A percentile compares a stretch with the other conserved stretches of the same genome.
phyloP scores from a whole-genome alignment of 2,888 invertebrate species.

The Agriopis leucophaearia region DNA sequence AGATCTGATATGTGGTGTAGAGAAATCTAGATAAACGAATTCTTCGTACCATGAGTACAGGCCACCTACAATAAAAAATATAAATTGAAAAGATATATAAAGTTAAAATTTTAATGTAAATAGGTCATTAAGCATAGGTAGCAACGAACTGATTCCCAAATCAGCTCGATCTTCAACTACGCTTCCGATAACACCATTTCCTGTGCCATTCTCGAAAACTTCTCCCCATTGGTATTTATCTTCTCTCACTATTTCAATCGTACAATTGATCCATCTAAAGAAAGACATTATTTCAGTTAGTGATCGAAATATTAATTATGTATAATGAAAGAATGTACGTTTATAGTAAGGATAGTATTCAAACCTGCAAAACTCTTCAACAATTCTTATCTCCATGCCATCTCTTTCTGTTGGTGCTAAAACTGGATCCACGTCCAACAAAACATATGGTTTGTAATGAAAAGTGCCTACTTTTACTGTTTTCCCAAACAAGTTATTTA shows the following conservation, averaged over 20 bases:
- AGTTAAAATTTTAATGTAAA: neutral
- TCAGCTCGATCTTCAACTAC: conserved; percentile 88
- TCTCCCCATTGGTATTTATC: conserved; percentile 89
- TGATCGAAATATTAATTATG: neutral
- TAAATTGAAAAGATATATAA: neutral
- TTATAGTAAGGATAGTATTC: neutral
- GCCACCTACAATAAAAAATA: conserved; percentile 54
- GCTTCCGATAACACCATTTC: conserved; percentile 88
- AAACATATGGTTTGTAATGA: conserved; percentile 87
- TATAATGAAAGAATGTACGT: neutral
- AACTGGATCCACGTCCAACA: conserved; percentile 72
- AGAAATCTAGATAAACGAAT: conserved; percentile 87
- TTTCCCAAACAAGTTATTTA: conserved; percentile 78
- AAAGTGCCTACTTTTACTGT: conserved; percentile 84
- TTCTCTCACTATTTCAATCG: conserved; percentile 80
- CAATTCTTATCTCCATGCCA: conserved; percentile 83
- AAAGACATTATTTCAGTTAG: neutral
- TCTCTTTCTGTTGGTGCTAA: conserved; percentile 73
- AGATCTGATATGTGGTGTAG: conserved; percentile 86
- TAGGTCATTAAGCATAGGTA: neutral
- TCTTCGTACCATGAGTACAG: conserved; percentile 88
- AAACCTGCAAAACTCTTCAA: conserved; percentile 82
- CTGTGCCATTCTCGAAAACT: conserved; percentile 88
- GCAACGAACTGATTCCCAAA: conserved; percentile 83
- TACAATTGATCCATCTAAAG: conserved; percentile 79